phyloP scores from a whole-genome alignment of 1,140 invertebrate species.

The Tetragonula clypearis region DNA sequence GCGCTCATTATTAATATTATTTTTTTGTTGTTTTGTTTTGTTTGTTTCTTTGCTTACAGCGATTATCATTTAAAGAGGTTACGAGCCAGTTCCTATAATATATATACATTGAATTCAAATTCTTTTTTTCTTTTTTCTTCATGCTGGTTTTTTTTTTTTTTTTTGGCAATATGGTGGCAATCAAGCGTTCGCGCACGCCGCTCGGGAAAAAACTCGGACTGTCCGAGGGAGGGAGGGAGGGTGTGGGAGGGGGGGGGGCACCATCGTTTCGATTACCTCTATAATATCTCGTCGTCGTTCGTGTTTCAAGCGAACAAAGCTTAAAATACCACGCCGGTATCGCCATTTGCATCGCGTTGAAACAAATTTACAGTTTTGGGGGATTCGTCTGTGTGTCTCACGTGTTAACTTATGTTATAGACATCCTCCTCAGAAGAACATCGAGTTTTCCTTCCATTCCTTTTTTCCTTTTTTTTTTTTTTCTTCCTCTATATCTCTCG shows the following conservation, averaged over 20 bases:
- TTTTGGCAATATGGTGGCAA: slow-evolving; percentile 51
- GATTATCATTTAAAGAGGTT: slow-evolving; percentile 53
- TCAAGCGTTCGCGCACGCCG: slow-evolving; percentile 42
- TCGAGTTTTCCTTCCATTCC: neutral
- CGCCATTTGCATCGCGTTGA: slow-evolving; percentile 51
- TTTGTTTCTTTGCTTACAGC: slow-evolving; percentile 39
- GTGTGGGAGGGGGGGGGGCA: neutral
- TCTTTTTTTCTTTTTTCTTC: neutral
- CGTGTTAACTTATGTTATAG: slow-evolving; percentile 3
- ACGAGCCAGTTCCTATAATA: slow-evolving; percentile 63
- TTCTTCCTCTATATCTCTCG: neutral
- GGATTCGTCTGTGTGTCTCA: neutral
- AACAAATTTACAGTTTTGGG: neutral
- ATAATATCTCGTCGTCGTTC: neutral
- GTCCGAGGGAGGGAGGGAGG: neutral
- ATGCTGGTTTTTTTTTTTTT: neutral
- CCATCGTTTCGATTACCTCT: neutral
- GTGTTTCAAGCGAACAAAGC: slow-evolving; percentile 51
- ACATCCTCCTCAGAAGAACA: slow-evolving; percentile 60
- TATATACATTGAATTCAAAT: slow-evolving; percentile 71
- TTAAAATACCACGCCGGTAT: slow-evolving; percentile 47
- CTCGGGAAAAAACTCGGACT: neutral
- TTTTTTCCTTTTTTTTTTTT: neutral
- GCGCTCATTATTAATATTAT: slow-evolving; percentile 7
- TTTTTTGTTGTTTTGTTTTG: neutral